phyloP scores from a whole-genome alignment of 1,140 invertebrate genomes.

The Telenomus remus region DNA sequence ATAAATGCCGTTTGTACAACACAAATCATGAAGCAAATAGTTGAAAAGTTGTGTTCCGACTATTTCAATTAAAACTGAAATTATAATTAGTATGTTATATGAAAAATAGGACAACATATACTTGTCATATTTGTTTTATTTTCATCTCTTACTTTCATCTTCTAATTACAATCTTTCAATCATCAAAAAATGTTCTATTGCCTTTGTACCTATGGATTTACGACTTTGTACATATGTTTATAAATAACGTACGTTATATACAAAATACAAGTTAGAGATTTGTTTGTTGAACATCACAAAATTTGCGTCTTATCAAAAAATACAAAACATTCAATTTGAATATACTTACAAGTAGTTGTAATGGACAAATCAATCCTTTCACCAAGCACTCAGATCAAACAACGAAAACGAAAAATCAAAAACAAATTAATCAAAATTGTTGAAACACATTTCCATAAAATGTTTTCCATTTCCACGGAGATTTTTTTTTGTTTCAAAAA shows the following conservation, averaged over 20 bases:
- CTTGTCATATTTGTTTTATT: not conserved
- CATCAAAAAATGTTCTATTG: constrained; percentile 16
- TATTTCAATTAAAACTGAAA: not conserved
- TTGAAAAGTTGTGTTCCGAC: constrained; percentile 15
- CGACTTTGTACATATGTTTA: not conserved
- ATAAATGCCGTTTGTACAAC: constrained; percentile 69
- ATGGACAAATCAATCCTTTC: too few relatives aligned
- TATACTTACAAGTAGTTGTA: too few relatives aligned
- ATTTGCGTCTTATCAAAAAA: too few relatives aligned
- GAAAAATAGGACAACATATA: not conserved
- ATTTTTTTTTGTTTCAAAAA: not conserved
- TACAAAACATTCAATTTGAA: too few relatives aligned
- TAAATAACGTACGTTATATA: too few relatives aligned
- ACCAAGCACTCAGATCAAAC: too few relatives aligned
- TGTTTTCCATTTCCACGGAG: too few relatives aligned
- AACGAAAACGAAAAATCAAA: too few relatives aligned
- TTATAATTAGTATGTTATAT: constrained; percentile 4
- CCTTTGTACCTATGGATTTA: constrained; percentile 9
- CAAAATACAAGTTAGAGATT: not conserved
- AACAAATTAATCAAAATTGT: not conserved
- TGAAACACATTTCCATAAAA: not conserved
- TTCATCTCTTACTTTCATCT: not conserved
- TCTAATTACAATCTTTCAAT: constrained; percentile 9
- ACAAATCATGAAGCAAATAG: constrained; percentile 57
- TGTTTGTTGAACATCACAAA: too few relatives aligned